A percentile compares a stretch with the other conserved stretches of the same genome.
phyloP scores from a whole-genome alignment of 2,888 invertebrate genomes.

The Parnassius glacialis region DNA sequence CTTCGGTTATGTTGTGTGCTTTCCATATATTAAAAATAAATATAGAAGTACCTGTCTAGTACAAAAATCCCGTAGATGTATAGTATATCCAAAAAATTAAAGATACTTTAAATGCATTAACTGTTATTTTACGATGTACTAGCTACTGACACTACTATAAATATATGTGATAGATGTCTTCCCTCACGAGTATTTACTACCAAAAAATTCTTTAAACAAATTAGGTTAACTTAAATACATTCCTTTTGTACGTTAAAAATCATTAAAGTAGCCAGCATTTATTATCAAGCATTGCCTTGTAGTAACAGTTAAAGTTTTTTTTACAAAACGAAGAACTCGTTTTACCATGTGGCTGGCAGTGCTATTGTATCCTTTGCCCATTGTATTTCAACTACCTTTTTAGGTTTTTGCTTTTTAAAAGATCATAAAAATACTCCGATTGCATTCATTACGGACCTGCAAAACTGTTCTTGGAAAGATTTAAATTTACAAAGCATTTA shows the following conservation, averaged over 20 bases:
- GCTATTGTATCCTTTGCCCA: conserved; percentile 67
- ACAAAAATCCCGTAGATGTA: too few species aligned
- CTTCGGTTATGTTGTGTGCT: too few species aligned
- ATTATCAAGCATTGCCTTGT: conserved; percentile 44
- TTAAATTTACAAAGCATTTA: conserved; percentile 27
- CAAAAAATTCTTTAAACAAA: too few species aligned
- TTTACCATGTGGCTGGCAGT: conserved; percentile 60
- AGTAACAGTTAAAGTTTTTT: conserved; percentile 62
- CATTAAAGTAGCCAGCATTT: conserved; percentile 7
- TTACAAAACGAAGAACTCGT: conserved; percentile 58
- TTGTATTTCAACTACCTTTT: conserved; percentile 65
- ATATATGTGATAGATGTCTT: too few species aligned
- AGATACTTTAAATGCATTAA: too few species aligned
- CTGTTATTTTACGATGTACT: too few species aligned
- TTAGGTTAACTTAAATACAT: neutral
- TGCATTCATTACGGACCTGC: conserved; percentile 56
- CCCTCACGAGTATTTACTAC: too few species aligned
- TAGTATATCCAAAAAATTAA: too few species aligned
- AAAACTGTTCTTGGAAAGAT: conserved; percentile 57
- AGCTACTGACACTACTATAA: too few species aligned
- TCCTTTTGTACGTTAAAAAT: neutral
- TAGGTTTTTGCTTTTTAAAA: conserved; percentile 60
- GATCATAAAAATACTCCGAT: conserved; percentile 61
- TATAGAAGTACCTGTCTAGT: too few species aligned
- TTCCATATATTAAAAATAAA: too few species aligned